Evolutionary conservation across 53 echinoderm and acorn worm species (phyloP).

Genomic region (Luidia sarsii): DNA sequence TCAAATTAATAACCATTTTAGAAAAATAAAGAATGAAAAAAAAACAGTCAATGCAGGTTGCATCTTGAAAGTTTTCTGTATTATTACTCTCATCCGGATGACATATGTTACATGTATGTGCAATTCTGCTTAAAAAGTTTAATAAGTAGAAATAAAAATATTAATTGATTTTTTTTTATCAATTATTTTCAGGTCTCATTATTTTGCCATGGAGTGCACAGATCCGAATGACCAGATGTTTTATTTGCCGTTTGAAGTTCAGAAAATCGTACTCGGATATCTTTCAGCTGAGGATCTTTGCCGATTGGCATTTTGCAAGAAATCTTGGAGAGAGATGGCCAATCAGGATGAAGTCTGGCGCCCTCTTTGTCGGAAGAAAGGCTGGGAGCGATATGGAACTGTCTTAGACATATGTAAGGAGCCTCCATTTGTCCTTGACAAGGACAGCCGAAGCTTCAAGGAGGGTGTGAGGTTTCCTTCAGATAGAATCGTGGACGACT

Average conservation of each 20-base stretch:
- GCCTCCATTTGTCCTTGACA: neutral
- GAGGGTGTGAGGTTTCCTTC: neutral
- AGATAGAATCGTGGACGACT: neutral
- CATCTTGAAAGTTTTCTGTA: too few species aligned
- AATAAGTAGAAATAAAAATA: too few species aligned
- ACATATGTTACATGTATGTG: too few species aligned
- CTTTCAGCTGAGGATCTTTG: neutral
- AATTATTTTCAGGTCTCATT: too few species aligned
- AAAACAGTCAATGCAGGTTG: too few species aligned
- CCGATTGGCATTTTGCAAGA: neutral
- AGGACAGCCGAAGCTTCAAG: neutral
- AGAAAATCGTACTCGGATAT: neutral
- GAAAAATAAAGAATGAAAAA: too few species aligned
- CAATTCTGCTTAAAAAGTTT: too few species aligned
- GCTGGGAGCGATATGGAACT: neutral
- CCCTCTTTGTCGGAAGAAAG: neutral
- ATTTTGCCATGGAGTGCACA: too few species aligned
- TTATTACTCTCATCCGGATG: too few species aligned
- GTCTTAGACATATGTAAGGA: neutral
- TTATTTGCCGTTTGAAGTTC: neutral
- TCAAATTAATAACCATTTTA: too few species aligned
- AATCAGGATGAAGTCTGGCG: neutral
- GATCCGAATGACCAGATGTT: too few species aligned
- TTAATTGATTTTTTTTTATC: too few species aligned
- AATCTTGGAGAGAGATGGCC: neutral